Evolutionary conservation across 2,113 vertebrate species (phyloP), one percentile per base, ranked within the genome.

Genomic region (Paraplagusia blochii): DNA sequence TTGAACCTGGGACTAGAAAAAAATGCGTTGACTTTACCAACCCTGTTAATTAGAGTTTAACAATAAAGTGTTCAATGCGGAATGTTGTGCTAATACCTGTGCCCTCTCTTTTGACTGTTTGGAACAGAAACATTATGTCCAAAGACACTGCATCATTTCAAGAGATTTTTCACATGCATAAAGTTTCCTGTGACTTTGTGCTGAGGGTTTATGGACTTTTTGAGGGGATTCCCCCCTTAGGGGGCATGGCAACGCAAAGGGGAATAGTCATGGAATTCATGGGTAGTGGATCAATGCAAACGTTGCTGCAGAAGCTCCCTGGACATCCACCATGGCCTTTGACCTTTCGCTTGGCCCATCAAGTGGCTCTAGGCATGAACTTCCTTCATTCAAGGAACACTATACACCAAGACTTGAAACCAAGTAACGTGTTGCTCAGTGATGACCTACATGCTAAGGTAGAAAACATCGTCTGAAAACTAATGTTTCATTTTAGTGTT

Each of bases 331-430:
- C 86, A 1, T 91, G 88, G 88, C 73, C 89, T 0, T 73, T 93
- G 18, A 59, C 72, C 38, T 87, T 90, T 60, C 89, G 89, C 38
- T 69, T 92, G 22, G 79, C 88, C 22, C 54, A 86, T 5, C 59
- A 95, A 68, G 64, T 92, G 14, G 87, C 90, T 18, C 66, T 88
- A 2, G 91, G 90, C 14, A 92, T 94, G 90, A 91, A 90, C 75
- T 94, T 91, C 56, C 87, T 94, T 49, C 92, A 94, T 66, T 34
- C 19, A 11, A 0, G 13, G 15, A 1, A 10, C 0, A 48, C 91
- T 7, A 45, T 92, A 11, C 90, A 92, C 60, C 63, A 77, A 0
- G 90, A 91, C 72, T 80, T 92, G 17, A 90, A 92, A 58, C 88
- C 89, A 70, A 85, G 63, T 55, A 90, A 92, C 44, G 79, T 92